Conservation (phyloP, 2,113 vertebrate genomes). For the Otolemur garnettii region DNA sequence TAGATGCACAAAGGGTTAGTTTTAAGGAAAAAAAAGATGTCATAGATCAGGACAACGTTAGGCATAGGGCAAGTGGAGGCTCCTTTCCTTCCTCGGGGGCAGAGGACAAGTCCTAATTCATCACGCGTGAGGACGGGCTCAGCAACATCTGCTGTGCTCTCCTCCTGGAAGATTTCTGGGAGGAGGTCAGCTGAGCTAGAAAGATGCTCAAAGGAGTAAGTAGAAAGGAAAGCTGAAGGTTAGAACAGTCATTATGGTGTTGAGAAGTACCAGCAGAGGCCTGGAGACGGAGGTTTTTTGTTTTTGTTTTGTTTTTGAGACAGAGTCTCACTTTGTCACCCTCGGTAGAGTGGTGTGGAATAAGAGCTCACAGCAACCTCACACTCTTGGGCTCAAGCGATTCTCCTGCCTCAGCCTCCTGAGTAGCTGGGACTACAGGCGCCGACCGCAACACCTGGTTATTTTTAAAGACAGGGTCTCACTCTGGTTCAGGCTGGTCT, state of each 20-base stretch:
- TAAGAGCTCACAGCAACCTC: no score
- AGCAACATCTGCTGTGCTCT: neutral
- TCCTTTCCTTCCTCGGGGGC: neutral
- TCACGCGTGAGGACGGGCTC: neutral
- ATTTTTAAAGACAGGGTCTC: no score
- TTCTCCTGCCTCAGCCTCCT: no score
- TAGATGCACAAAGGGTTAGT: neutral
- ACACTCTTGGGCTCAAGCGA: no score
- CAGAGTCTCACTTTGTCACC: no score
- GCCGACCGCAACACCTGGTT: no score
- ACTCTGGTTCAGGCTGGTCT: no score
- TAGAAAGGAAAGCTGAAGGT: neutral
- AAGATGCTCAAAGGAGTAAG: neutral
- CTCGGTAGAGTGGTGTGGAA: no score
- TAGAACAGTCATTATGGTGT: neutral
- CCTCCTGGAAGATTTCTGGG: slow-evolving; percentile 20
- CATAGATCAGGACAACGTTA: neutral
- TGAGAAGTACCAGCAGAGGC: neutral
- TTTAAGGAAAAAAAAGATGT: neutral
- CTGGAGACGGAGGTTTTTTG: neutral
- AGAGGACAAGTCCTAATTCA: neutral
- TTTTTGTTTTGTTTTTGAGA: no score
- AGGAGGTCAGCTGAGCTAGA: neutral
- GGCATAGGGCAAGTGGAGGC: neutral
- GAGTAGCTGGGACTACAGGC: no score